Percentiles rank a stretch among this genome's conserved stretches.
Conservation (phyloP, 2,113 vertebrate genomes). For the Ceuthmochares aereus region DNA sequence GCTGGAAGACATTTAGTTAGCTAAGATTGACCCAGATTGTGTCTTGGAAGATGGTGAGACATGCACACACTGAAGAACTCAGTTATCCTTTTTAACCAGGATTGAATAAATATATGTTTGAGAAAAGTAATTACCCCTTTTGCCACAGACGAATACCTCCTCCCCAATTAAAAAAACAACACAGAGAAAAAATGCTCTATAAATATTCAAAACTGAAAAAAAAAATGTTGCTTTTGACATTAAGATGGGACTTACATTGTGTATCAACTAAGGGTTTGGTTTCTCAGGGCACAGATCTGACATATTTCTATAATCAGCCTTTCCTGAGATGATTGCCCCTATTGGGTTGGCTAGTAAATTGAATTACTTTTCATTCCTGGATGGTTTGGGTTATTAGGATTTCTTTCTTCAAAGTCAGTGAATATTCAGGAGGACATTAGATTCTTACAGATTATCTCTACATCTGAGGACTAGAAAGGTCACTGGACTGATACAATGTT, state of each 20-base stretch:
- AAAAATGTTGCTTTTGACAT: neutral
- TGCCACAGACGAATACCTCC: neutral
- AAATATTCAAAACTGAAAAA: neutral
- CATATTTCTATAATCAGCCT: neutral
- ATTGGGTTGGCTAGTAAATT: neutral
- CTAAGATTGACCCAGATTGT: neutral
- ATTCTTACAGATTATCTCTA: neutral
- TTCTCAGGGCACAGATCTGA: neutral
- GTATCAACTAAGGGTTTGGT: neutral
- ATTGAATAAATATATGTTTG: neutral
- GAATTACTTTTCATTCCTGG: neutral
- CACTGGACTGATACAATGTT: neutral
- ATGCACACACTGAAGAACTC: neutral
- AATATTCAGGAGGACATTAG: neutral
- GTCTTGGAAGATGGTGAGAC: neutral
- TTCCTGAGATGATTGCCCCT: neutral
- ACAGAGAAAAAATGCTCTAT: no score
- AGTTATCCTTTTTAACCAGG: neutral
- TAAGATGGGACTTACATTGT: neutral
- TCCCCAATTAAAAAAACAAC: no score
- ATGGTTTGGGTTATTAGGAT: neutral
- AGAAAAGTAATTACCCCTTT: neutral
- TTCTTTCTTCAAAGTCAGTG: neutral
- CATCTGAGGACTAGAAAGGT: neutral
- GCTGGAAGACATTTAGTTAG: neutral